Base-by-base conservation (phyloP, 2,797 vertebrate genomes). In the Valencia hispanica region DNA sequence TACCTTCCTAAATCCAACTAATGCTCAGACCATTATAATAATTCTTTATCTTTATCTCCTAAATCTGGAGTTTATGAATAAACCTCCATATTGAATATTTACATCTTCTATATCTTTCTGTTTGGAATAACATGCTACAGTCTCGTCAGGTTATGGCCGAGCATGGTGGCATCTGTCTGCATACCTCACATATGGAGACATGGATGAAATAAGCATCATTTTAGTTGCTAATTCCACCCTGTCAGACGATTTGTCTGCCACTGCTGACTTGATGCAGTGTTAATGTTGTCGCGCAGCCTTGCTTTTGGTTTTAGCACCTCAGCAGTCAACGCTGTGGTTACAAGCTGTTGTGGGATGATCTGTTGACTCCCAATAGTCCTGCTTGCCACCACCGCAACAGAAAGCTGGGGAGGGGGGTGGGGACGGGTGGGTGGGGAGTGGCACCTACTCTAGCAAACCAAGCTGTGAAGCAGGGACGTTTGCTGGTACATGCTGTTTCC, bases 241-340 rank as follows among this genome's bases (percentile, higher is more conserved):
- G 84, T 86, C 81, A 84, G 85, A 86, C 61, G 68, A 79, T 78
- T 78, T 77, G 73, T 83, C 72, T 71, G 36, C 34, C 68, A 45
- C 79, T 74, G 83, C 75, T 70, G 88, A 77, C 90, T 59, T 78
- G 83, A 85, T 83, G 78, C 83, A 45, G 76, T 57, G 78, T 82
- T 83, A 75, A 80, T 83, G 80, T 87, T 86, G 86, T 79, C 72
- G 53, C 84, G 81, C 48, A 75, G 86, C 81, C 87, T 75, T 86
- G 83, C 76, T 88, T 93, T 88, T 74, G 79, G 90, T 91, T 90
- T 92, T 90, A 92, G 91, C 92, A 88, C 91, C 92, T 93, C 90
- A 85, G 91, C 84, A 72, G 90, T 79, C 81, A 91, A 80, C 87
- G n/a, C 88, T 73, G 86, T 39, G 63, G 84, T 84, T 91, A 86